Conservation (phyloP, 2,888 invertebrate genomes). For the Pyrrhia umbra region DNA sequence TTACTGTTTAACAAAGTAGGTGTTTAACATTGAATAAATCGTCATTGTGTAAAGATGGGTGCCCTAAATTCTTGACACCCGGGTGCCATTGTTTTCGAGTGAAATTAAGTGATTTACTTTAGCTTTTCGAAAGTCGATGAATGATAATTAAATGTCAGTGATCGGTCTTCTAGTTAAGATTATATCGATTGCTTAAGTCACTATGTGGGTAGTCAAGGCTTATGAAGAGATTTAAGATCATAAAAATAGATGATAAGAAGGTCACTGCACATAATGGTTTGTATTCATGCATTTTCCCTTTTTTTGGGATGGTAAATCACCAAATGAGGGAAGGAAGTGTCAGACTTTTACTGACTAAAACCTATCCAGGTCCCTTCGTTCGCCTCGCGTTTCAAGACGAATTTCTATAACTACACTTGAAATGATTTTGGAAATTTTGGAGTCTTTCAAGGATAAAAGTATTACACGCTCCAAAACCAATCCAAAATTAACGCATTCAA, state of each 20-base stretch:
- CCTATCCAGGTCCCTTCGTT: too few species aligned
- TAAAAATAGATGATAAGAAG: neutral
- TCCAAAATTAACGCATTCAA: too few species aligned
- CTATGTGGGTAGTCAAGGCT: slow-evolving; percentile 10
- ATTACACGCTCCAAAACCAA: too few species aligned
- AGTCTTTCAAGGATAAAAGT: too few species aligned
- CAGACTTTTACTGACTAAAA: too few species aligned
- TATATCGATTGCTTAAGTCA: neutral
- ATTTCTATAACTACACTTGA: too few species aligned
- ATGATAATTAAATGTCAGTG: slow-evolving; percentile 50
- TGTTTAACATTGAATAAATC: slow-evolving; percentile 24
- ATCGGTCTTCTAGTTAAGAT: slow-evolving; percentile 47
- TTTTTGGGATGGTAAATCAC: too few species aligned
- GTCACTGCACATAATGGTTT: too few species aligned
- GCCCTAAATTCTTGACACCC: slow-evolving; percentile 52
- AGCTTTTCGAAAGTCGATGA: slow-evolving; percentile 54
- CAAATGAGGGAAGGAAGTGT: too few species aligned
- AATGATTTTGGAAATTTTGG: too few species aligned
- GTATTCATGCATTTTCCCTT: too few species aligned
- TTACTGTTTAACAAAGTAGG: slow-evolving; percentile 14
- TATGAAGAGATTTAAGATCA: neutral
- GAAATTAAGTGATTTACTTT: slow-evolving; percentile 60
- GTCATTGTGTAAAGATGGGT: slow-evolving; percentile 53
- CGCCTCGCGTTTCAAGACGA: too few species aligned
- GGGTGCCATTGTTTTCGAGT: slow-evolving; percentile 53